Evolutionary conservation across 2,797 vertebrate genomes (phyloP).

Genomic region (Petrocephalus schoutedeni): DNA sequence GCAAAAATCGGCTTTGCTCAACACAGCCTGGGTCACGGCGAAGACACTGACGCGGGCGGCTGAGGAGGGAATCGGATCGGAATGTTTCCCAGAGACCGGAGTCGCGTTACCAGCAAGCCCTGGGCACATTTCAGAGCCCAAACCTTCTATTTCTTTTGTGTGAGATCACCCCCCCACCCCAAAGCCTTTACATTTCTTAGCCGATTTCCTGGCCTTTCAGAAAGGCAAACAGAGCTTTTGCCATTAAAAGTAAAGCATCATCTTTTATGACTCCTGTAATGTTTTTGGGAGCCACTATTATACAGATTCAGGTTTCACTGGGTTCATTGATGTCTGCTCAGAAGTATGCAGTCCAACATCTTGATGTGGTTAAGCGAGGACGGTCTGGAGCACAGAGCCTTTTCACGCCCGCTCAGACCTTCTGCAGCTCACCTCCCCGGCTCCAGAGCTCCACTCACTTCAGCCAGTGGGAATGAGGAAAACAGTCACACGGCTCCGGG

Average conservation of each 20-base stretch:
- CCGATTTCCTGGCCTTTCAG: constrained; percentile 35
- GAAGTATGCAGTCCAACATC: constrained; percentile 45
- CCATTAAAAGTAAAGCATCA: constrained; percentile 54
- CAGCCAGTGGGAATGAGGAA: constrained; percentile 15
- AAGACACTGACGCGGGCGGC: neutral
- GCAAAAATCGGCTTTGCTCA: neutral
- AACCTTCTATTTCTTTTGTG: neutral
- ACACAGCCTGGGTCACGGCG: neutral
- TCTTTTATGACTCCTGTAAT: constrained; percentile 58
- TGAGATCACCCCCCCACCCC: neutral
- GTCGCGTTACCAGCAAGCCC: neutral
- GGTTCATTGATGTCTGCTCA: constrained; percentile 50
- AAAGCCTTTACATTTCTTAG: constrained; percentile 19
- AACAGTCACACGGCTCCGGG: neutral
- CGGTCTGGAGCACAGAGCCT: neutral
- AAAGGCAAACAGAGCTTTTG: constrained; percentile 57
- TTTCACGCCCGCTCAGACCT: constrained; percentile 7
- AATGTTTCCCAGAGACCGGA: neutral
- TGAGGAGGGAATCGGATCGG: neutral
- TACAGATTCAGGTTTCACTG: constrained; percentile 55
- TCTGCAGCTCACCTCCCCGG: constrained; percentile 19
- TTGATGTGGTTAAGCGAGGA: constrained; percentile 46
- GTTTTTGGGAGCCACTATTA: constrained; percentile 64
- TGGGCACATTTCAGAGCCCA: neutral
- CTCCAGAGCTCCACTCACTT: neutral